Evolutionary conservation across 2,888 invertebrate genomes (phyloP).

Genomic region (Argyresthia goedartella): DNA sequence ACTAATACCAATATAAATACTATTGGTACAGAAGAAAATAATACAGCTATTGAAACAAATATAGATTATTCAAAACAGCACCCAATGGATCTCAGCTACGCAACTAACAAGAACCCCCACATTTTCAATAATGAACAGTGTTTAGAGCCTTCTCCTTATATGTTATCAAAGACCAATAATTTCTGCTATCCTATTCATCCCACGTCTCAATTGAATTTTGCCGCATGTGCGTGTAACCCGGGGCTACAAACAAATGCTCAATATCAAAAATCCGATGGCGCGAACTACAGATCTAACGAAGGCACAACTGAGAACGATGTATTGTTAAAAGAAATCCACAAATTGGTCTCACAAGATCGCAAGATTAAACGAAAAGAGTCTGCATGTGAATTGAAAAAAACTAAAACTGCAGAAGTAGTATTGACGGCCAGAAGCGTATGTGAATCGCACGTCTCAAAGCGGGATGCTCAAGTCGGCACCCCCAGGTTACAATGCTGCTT

Average conservation of each 20-base stretch:
- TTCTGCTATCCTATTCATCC: conserved; percentile 49
- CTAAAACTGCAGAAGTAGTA: conserved; percentile 28
- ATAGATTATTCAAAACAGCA: no score
- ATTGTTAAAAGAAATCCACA: conserved; percentile 55
- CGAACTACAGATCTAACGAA: no score
- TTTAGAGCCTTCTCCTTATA: no score
- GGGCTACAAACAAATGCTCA: not conserved
- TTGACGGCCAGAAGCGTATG: conserved; percentile 20
- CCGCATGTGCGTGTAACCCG: conserved; percentile 14
- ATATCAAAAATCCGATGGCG: conserved; percentile 3
- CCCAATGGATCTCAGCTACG: no score
- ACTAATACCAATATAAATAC: no score
- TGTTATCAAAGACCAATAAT: no score
- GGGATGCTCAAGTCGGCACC: conserved; percentile 47
- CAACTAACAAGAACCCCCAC: no score
- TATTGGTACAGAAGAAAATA: no score
- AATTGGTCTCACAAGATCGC: conserved; percentile 40
- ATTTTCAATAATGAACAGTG: no score
- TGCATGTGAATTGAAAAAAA: conserved; percentile 17
- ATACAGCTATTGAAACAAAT: no score
- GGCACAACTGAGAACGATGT: conserved; percentile 37
- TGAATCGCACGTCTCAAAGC: conserved; percentile 28
- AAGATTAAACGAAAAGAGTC: conserved; percentile 16
- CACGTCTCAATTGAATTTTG: conserved; percentile 38
- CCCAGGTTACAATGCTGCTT: conserved; percentile 38